These are phyloP conservation scores for Acrocephalus scirpaceus DNA, from an alignment of 2,797 vertebrate species.

Conservation along the genomic window DNA sequence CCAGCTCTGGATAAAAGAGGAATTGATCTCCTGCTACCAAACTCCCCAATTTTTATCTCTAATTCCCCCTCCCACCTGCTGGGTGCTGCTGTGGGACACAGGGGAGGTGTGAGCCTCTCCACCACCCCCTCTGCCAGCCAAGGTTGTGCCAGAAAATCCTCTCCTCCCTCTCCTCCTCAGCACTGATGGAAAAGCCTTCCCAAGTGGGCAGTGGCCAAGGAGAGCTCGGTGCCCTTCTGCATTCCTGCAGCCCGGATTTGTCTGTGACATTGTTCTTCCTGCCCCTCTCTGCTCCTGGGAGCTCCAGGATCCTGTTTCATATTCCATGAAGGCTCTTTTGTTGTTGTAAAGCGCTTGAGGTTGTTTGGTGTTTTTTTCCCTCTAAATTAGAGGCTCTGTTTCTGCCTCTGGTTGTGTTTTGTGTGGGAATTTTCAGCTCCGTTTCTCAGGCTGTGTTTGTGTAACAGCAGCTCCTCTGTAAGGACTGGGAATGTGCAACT, in stretches of 20 bases:
- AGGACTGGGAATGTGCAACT: neutral
- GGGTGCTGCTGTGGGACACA: neutral
- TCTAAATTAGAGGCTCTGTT: neutral
- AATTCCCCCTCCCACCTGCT: neutral
- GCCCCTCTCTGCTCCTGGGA: neutral
- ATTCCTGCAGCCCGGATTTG: neutral
- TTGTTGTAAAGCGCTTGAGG: neutral
- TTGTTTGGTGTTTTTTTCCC: neutral
- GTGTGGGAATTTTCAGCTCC: constrained; percentile 15
- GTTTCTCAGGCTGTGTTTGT: neutral
- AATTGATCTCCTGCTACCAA: neutral
- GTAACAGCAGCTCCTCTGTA: neutral
- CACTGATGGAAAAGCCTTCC: neutral
- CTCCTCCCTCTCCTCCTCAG: neutral
- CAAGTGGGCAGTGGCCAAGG: neutral
- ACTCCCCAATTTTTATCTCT: neutral
- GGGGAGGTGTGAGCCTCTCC: neutral
- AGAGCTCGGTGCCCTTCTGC: neutral
- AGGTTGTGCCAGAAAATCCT: neutral
- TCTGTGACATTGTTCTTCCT: neutral
- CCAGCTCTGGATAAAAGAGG: neutral
- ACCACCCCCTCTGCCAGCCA: neutral
- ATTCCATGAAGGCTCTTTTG: constrained; percentile 39
- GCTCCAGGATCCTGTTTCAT: neutral
- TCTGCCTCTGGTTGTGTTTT: neutral